phyloP scores from a whole-genome alignment of 2,888 invertebrate genomes.

The Drosophila infuscata region DNA sequence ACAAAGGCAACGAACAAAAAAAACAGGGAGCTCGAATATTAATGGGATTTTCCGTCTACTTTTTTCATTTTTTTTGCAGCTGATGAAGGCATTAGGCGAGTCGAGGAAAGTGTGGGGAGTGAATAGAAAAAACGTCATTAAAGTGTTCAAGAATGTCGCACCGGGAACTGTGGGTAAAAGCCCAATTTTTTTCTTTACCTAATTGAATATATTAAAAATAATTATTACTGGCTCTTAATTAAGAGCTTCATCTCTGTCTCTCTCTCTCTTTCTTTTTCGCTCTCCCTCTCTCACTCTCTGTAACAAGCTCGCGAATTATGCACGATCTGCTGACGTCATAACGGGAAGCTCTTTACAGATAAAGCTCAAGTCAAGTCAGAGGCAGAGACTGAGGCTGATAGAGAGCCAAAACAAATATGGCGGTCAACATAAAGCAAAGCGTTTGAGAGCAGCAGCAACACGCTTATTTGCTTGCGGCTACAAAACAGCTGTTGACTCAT shows the following conservation, averaged over 20 bases:
- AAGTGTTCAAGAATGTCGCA: constrained; percentile 56
- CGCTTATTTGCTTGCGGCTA: constrained; percentile 16
- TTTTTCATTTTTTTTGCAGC: constrained; percentile 32
- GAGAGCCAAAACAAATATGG: constrained; percentile 42
- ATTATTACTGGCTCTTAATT: not conserved
- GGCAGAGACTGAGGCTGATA: not conserved
- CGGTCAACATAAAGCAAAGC: constrained; percentile 15
- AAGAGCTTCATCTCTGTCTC: constrained; percentile 1
- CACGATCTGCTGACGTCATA: constrained; percentile 29
- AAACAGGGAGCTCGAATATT: constrained; percentile 40
- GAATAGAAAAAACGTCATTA: constrained; percentile 28
- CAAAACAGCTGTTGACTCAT: constrained; percentile 45
- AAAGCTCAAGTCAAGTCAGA: constrained; percentile 12
- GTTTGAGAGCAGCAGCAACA: constrained; percentile 36
- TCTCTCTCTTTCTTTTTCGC: not conserved
- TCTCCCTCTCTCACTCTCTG: not conserved
- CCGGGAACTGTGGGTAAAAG: constrained; percentile 31
- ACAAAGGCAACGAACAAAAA: constrained; percentile 34
- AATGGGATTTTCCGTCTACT: constrained; percentile 51
- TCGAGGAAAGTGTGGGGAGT: constrained; percentile 7
- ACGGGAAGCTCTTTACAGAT: constrained; percentile 16
- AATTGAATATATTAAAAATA: constrained; percentile 28
- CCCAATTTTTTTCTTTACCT: constrained; percentile 22
- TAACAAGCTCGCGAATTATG: not conserved
- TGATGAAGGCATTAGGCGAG: constrained; percentile 67